Evolutionary conservation across 2,113 vertebrate genomes (phyloP), one percentile per base, ranked within the genome.

Genomic region (Xenus cinereus): DNA sequence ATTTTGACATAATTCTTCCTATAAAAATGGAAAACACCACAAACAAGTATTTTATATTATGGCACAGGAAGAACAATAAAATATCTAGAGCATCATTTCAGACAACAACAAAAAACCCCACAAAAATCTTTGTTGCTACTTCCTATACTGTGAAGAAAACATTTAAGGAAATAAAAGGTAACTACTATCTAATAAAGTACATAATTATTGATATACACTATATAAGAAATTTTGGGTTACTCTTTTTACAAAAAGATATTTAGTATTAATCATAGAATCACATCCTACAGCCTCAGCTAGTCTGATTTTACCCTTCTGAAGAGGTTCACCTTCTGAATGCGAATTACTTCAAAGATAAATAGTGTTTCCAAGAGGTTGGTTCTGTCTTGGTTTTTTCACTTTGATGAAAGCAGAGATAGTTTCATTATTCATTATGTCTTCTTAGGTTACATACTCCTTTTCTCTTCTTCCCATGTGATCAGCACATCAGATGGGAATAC

Each of bases 1-100:
- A 90, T 99, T 96, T 66, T 96, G 98, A 94, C 97, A 98, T 23
- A 98, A 87, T 50, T 98, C 98, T 56, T 99, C 99, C 99, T 99
- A 57, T 23, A 78, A 75, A 73, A 80, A 62, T 4, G 23, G 71
- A 92, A 89, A 79, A 32, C 19, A 72, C 45, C 12, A 79, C 5
- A 57, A 51, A 56, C 4, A 33, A 1, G 9, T 35, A 41, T 45
- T 78, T 85, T 54, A 27, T 24, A 80, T 35, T 67, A 76, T 22
- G 79, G 60, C 9, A 78, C 46, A 74, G 33, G 6, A 85, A 84
- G 35, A 84, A 46, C 10, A 62, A 45, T 28, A 35, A 87, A 81
- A 53, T 59, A 87, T 46, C 51, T 30, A 62, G 23, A 57, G 7
- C 5, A 48, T 35, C 12, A 45, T 51, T 79, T 11, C 32, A 86